Percentiles rank a stretch among this genome's conserved stretches.
Evolutionary conservation across 2,888 invertebrate genomes (phyloP).

Genomic region (Eurytoma adleriae): DNA sequence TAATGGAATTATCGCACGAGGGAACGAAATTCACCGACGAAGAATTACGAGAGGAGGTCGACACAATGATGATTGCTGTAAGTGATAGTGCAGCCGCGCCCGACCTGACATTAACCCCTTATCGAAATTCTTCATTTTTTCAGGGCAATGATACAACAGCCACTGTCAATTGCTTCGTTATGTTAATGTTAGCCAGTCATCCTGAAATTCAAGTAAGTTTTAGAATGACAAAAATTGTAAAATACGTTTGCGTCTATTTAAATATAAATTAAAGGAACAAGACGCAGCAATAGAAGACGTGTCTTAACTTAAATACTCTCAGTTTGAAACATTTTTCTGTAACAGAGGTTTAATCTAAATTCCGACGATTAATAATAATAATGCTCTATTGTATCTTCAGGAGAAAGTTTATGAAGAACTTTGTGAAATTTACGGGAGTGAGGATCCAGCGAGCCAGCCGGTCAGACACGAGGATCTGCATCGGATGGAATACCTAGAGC

Average conservation of each 20-base stretch:
- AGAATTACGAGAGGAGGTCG: slow-evolving; percentile 79
- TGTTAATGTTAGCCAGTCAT: slow-evolving; percentile 62
- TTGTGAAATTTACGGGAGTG: slow-evolving; percentile 74
- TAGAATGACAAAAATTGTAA: not conserved
- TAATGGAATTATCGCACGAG: slow-evolving; percentile 77
- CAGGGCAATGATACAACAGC: slow-evolving; percentile 66
- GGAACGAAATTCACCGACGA: slow-evolving; percentile 77
- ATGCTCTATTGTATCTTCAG: slow-evolving; percentile 60
- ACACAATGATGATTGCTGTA: slow-evolving; percentile 79
- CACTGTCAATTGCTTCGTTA: slow-evolving; percentile 59
- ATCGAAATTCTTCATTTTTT: slow-evolving; percentile 7
- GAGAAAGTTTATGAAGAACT: slow-evolving; percentile 75
- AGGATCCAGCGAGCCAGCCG: slow-evolving; percentile 69
- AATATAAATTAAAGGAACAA: no score
- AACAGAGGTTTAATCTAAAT: no score
- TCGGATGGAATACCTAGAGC: slow-evolving; percentile 79
- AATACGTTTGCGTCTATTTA: not conserved
- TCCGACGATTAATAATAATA: not conserved
- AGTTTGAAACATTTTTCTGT: no score
- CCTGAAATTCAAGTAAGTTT: slow-evolving; percentile 63
- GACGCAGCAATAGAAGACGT: no score
- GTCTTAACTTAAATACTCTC: no score
- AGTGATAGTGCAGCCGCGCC: slow-evolving; percentile 62
- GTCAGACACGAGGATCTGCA: slow-evolving; percentile 77
- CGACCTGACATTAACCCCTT: not conserved